Conservation (phyloP, 2,888 invertebrate genomes). For the Zonitis immaculata region DNA sequence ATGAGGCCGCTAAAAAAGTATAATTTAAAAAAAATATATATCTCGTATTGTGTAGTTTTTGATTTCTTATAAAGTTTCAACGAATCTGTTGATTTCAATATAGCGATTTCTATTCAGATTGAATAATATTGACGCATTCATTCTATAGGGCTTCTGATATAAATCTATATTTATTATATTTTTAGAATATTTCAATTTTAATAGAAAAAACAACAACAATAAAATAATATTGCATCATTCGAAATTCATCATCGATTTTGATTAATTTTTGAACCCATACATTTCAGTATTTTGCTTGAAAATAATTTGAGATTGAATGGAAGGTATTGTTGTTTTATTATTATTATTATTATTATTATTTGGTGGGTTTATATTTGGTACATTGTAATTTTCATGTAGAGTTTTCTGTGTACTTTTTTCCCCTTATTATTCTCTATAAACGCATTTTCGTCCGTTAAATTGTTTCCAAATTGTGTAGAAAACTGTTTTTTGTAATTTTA, state of each 20-base stretch:
- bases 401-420: not conserved
- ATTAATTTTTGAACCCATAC: too few species aligned
- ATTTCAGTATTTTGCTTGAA: not conserved
- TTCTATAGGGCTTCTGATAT: slow-evolving; percentile 28
- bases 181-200: not conserved
- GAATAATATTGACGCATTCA: slow-evolving; percentile 24
- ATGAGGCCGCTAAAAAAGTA: too few species aligned
- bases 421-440: not conserved
- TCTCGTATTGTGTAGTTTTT: slow-evolving; percentile 3
- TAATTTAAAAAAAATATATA: too few species aligned
- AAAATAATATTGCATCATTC: slow-evolving; percentile 6
- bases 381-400: too few species aligned
- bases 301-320: not conserved
- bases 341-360: too few species aligned
- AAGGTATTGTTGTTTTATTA: not conserved
- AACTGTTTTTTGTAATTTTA: not conserved
- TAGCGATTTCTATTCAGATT: slow-evolving; percentile 16
- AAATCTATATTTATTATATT: slow-evolving; percentile 29
- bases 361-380: not conserved
- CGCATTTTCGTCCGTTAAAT: not conserved
- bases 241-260: slow-evolving; percentile 18
- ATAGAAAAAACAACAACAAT: slow-evolving; percentile 6
- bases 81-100: slow-evolving; percentile 7
- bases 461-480: not conserved
- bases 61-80: slow-evolving; percentile 4